A percentile compares a stretch with the other conserved stretches of the same genome.
Evolutionary conservation across 2,113 vertebrate genomes (phyloP).

Genomic region (Sebastes fasciatus): DNA sequence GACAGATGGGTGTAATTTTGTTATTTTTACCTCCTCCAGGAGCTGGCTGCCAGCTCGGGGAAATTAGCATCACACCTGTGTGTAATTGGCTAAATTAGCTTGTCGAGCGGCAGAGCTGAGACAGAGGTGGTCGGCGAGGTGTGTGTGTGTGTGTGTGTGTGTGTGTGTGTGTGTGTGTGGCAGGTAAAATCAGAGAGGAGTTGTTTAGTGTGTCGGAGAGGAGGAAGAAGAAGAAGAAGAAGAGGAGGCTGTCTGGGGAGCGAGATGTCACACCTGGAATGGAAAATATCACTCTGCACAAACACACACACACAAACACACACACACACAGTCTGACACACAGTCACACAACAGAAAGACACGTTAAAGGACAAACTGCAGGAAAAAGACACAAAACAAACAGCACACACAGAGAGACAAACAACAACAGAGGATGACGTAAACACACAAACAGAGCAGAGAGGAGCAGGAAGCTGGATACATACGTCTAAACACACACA

Average conservation of each 20-base stretch:
- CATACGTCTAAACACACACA: neutral
- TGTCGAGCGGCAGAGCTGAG: slow-evolving; percentile 82
- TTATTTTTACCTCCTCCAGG: slow-evolving; percentile 87
- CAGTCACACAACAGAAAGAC: slow-evolving; percentile 50
- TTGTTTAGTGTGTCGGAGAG: slow-evolving; percentile 74
- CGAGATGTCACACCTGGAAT: slow-evolving; percentile 68
- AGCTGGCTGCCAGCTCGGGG: slow-evolving; percentile 81
- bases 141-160: slow-evolving; percentile 43
- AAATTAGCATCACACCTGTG: slow-evolving; percentile 89
- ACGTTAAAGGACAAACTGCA: slow-evolving; percentile 45
- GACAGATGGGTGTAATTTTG: slow-evolving; percentile 87
- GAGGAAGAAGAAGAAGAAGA: slow-evolving; percentile 67
- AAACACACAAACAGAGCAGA: slow-evolving; percentile 39
- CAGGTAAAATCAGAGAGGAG: slow-evolving; percentile 72
- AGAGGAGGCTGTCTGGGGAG: slow-evolving; percentile 72
- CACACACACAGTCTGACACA: slow-evolving; percentile 53
- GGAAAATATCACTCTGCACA: slow-evolving; percentile 60
- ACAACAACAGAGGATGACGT: slow-evolving; percentile 52
- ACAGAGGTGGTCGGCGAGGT: slow-evolving; percentile 78
- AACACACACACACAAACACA: slow-evolving; percentile 38
- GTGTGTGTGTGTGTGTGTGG: slow-evolving; percentile 40
- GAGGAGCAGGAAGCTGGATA: neutral
- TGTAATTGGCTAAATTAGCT: slow-evolving; percentile 88
- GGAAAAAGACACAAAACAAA: slow-evolving; percentile 55
- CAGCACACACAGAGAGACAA: slow-evolving; percentile 45